Evolutionary conservation across 2,888 invertebrate species (phyloP), one percentile per base, ranked within the genome.

Genomic region (Agrochola lychnidis): DNA sequence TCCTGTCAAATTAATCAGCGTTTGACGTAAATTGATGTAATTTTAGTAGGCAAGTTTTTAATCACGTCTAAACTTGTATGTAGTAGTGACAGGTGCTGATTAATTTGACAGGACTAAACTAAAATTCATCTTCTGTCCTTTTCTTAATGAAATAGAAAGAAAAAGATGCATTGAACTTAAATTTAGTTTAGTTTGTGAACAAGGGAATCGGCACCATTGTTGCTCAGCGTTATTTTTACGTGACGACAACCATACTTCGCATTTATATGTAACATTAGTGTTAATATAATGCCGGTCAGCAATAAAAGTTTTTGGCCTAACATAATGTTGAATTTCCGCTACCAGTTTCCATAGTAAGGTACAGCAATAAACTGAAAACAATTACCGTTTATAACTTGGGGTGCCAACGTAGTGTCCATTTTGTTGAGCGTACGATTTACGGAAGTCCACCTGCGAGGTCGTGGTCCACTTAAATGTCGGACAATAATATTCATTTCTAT

Each of bases 361-460:
- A 48, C 56, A 69, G 19, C 63, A 59, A 62, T 73, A 64, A 25
- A 61, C 30, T 51, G n/a, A 36, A 69, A 76, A 57, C 57, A 51
- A 73, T 73, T 72, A 70, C n/a, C 42, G 86, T 85, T 77, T 79
- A 70, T 86, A 62, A 73, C 84, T 86, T 85, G 84, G 67, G 69
- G 62, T 76, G 73, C 62, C 22, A 66, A 45, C 70, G 14, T 56
- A 51, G 68, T 67, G 75, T 86, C 87, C 76, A 85, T 86, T 86
- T 86, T 86, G 86, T 76, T 76, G 75, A 76, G 84, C 62, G 70
- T 74, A 74, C 78, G 70, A 76, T 81, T 83, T 83, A 84, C 74
- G 71, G 85, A 67, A 85, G 70, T 70, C 76, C 73, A 70, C 73
- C 73, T 67, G 57, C 56, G 71, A 78, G 72, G 79, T 25, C 70